These are phyloP conservation scores for Tipula vernalis DNA, from an alignment of 2,888 invertebrate species.

Conservation along the genomic window DNA sequence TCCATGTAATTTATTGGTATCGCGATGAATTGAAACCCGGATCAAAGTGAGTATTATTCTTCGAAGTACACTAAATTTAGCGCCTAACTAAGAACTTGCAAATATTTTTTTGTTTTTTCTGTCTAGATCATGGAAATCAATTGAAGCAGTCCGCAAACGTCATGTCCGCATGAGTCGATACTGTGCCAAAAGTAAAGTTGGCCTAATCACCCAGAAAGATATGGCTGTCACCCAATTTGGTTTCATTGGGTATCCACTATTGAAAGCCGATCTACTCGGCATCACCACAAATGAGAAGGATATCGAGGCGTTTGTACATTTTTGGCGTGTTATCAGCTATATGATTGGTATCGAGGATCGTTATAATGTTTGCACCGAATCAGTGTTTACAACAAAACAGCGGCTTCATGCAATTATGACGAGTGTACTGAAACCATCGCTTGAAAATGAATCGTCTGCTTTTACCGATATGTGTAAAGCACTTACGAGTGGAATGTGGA, in stretches of 20 bases:
- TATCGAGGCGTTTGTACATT: conserved; percentile 62
- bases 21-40: conserved; percentile 49
- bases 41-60: conserved; percentile 38
- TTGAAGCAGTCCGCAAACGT: conserved; percentile 49
- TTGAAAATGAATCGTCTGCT: conserved; percentile 45
- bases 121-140: conserved; percentile 57
- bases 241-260: conserved; percentile 49
- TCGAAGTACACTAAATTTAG: neutral
- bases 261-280: conserved; percentile 52
- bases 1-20: conserved; percentile 71
- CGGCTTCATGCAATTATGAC: conserved; percentile 41
- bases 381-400: conserved; percentile 45
- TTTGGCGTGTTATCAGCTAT: conserved; percentile 73
- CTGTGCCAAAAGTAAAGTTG: conserved; percentile 36
- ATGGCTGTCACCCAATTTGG: conserved; percentile 79
- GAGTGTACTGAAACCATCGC: conserved; percentile 46
- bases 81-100: neutral
- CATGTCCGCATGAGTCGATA: conserved; percentile 50
- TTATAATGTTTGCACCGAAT: conserved; percentile 55
- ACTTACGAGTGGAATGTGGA: conserved; percentile 56
- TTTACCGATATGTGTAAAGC: conserved; percentile 52
- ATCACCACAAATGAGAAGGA: conserved; percentile 48
- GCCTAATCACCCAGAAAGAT: conserved; percentile 64
- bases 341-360: conserved; percentile 74
- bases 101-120: conserved; percentile 14